Conservation (phyloP, 2,888 invertebrate species). For the Dromius quadrimaculatus region DNA sequence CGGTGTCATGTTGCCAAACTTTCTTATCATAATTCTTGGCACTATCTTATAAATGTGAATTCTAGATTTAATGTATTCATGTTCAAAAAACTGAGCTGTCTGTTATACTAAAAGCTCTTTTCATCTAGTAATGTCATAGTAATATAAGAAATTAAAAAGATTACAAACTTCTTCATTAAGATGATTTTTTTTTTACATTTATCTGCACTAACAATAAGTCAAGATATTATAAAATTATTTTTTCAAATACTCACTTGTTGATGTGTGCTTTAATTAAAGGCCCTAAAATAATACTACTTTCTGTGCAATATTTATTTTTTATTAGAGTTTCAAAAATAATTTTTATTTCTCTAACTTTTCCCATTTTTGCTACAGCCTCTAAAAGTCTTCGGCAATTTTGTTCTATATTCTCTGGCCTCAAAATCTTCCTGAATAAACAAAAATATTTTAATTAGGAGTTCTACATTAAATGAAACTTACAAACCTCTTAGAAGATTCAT, state of each 20-base stretch:
- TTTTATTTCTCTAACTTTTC: constrained; percentile 64
- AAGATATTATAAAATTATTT: too few relatives aligned
- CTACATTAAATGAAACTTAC: constrained; percentile 53
- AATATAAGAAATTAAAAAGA: too few relatives aligned
- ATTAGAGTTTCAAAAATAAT: constrained; percentile 70
- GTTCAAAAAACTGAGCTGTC: too few relatives aligned
- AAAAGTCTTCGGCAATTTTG: constrained; percentile 75
- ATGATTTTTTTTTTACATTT: too few relatives aligned
- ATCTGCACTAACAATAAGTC: too few relatives aligned
- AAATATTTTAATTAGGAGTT: constrained; percentile 2
- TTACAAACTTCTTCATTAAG: too few relatives aligned
- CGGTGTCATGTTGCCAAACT: too few relatives aligned
- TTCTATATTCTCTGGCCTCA: constrained; percentile 68
- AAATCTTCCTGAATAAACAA: constrained; percentile 59
- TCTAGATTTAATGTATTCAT: too few relatives aligned
- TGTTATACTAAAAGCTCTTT: too few relatives aligned
- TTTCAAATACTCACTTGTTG: constrained; percentile 68
- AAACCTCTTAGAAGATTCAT: constrained; percentile 68
- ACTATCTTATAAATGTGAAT: too few relatives aligned
- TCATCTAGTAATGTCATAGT: too few relatives aligned
- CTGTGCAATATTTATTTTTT: constrained; percentile 70
- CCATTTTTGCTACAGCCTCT: constrained; percentile 67
- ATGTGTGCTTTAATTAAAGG: constrained; percentile 74
- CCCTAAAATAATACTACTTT: constrained; percentile 72
- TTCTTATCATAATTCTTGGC: too few relatives aligned